phyloP scores from a whole-genome alignment of 2,797 vertebrate species.

The Melanogrammus aeglefinus region DNA sequence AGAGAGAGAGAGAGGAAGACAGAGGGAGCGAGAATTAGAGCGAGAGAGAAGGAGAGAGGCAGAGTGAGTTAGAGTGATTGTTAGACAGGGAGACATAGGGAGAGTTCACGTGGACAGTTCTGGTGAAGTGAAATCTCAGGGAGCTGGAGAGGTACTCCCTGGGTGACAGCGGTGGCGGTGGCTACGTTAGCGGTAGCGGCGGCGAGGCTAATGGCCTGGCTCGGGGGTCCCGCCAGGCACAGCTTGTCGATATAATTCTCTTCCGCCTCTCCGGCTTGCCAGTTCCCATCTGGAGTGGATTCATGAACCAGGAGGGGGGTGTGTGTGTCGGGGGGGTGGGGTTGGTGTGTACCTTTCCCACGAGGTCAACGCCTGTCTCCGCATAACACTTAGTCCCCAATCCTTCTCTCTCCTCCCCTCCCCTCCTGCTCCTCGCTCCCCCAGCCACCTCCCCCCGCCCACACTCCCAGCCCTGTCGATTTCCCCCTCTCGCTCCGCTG shows the following conservation, averaged over 20 bases:
- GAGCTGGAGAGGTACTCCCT: constrained; percentile 65
- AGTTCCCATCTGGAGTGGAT: constrained; percentile 82
- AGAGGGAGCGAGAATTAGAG: neutral
- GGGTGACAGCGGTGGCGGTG: constrained; percentile 44
- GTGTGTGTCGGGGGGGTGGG: neutral
- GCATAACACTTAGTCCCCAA: constrained; percentile 61
- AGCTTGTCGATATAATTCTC: constrained; percentile 83
- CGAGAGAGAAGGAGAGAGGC: neutral
- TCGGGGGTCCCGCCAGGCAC: constrained; percentile 66
- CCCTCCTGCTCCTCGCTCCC: constrained; percentile 23
- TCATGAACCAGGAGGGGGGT: constrained; percentile 64
- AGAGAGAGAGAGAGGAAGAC: neutral
- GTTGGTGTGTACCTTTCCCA: constrained; percentile 70
- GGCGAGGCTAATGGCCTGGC: constrained; percentile 80
- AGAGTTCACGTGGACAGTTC: constrained; percentile 72
- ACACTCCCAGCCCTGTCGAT: constrained; percentile 19
- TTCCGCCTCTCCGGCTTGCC: constrained; percentile 82
- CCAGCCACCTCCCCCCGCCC: neutral
- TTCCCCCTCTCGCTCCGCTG: constrained; percentile 48
- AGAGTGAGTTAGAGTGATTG: neutral
- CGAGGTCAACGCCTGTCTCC: constrained; percentile 61
- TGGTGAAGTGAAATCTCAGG: constrained; percentile 80
- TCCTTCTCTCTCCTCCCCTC: neutral
- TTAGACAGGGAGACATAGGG: constrained; percentile 5
- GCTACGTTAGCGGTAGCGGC: neutral